Conservation (phyloP, 2,888 invertebrate genomes). For the Pandemis corylana region DNA sequence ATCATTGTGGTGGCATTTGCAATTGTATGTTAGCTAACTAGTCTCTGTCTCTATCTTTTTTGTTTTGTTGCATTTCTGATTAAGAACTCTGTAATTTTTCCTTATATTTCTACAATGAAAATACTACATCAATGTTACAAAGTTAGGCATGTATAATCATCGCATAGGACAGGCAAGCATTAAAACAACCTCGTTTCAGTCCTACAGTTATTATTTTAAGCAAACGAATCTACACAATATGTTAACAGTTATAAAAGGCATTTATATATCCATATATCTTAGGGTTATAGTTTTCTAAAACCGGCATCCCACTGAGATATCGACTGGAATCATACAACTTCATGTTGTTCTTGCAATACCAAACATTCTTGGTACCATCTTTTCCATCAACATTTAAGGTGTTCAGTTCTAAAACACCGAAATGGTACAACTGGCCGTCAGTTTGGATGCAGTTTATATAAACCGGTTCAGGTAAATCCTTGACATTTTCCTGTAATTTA, state of each 20-base stretch:
- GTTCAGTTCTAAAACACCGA: conserved; percentile 93
- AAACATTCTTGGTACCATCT: conserved; percentile 89
- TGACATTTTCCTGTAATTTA: conserved; percentile 83
- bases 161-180: background rate
- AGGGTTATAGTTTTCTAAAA: conserved; percentile 90
- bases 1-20: conserved; percentile 1
- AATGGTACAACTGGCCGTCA: conserved; percentile 91
- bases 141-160: background rate
- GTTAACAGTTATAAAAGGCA: conserved; percentile 90
- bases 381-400: conserved; percentile 87
- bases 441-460: conserved; percentile 93
- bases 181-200: conserved; percentile 27
- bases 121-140: background rate
- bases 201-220: conserved; percentile 32
- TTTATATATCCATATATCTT: conserved; percentile 91
- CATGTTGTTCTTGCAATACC: conserved; percentile 89
- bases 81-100: background rate
- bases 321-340: conserved; percentile 87
- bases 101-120: background rate
- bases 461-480: conserved; percentile 90
- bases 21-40: background rate
- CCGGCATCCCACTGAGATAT: conserved; percentile 87
- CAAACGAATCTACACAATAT: conserved; percentile 48
- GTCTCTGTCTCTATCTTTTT: background rate
- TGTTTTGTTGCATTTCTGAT: background rate